Evolutionary conservation across 2,797 vertebrate species (phyloP), one percentile per base, ranked within the genome.

Genomic region (Myripristis jacobus): DNA sequence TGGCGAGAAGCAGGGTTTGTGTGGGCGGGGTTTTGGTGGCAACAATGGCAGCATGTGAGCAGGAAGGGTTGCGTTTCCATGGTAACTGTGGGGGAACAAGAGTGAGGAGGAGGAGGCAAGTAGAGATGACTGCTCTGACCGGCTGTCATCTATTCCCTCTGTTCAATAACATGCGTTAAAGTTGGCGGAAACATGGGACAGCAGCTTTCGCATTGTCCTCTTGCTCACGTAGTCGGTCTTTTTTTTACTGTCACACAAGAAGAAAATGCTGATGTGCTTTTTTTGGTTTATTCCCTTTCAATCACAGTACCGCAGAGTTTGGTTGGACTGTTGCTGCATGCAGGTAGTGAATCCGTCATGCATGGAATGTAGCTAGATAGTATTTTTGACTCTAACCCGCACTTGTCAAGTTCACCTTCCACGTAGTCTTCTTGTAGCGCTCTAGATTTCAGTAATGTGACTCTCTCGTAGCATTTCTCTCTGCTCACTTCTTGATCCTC

Each of bases 21-120:
- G 69, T 64, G 71, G 86, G 87, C 8, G 12, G 68, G 54, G 58
- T 73, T 80, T 80, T 58, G 73, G 76, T 70, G 67, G 71, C 71
- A 87, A 77, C 76, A 85, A 82, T 77, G 66, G 77, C 77, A 82
- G 69, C 59, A 68, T 89, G 87, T 89, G 87, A 89, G 87, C 78
- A 74, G 62, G 55, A 72, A 77, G 58, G 66, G 58, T 60, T 55
- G 60, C 25, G 87, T 93, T 91, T 86, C 90, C 79, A 92, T 88
- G 87, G 92, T 84, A 80, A 93, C 84, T 31, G 51, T 3, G 65
- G 69, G 62, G 73, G 81, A 77, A 77, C 43, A 61, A 29, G 81
- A 85, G 44, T 70, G 77, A 85, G 65, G 71, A 69, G 56, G 72
- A 89, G 72, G 81, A 75, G 74, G 78, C 58, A 72, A 68, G 73